Base-by-base conservation (phyloP, 2,797 vertebrate species). In the Sparus aurata region DNA sequence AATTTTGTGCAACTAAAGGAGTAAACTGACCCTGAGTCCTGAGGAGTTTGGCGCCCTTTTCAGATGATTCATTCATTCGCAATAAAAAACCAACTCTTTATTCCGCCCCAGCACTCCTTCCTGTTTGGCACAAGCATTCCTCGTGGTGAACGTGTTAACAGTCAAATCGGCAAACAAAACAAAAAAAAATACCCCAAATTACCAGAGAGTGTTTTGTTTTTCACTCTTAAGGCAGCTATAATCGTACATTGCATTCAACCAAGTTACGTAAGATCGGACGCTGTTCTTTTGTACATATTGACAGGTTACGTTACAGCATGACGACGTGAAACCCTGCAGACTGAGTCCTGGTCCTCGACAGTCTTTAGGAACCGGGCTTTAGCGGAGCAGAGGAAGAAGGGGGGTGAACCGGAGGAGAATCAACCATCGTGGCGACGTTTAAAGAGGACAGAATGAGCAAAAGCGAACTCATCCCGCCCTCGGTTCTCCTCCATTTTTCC, bases 141-240 rank as follows among this genome's bases (percentile, higher is more conserved):
- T 60, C 52, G 20, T 0, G 1, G 38, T 41, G 34, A 63, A 65
- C 5, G 18, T 64, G 75, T 50, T 80, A 80, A 88, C 87, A 85
- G 80, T 85, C 84, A 23, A 71, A 70, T 67, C 25, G 38, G 79
- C 83, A 83, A 74, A 84, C n/a, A 66, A 76, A 70, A 25, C 52
- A 53, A 59, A 55, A 38, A 47, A 45, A 52, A 54, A 67, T 5
- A 53, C n/a, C 17, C 57, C 47, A 47, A 84, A 73, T 50, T 1
- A 54, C 57, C 25, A 16, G 73, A 78, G 83, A 5, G 1, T 61
- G 27, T 70, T n/a, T n/a, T 12, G 34, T 63, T 79, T 79, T 67
- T 71, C 4, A 77, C 74, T 87, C 77, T 89, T 92, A 91, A 89
- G 89, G 92, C 90, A 93, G 89, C 74, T 58, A 38, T 77, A 34